phyloP scores from a whole-genome alignment of 2,113 vertebrate species.

The Grus americana region DNA sequence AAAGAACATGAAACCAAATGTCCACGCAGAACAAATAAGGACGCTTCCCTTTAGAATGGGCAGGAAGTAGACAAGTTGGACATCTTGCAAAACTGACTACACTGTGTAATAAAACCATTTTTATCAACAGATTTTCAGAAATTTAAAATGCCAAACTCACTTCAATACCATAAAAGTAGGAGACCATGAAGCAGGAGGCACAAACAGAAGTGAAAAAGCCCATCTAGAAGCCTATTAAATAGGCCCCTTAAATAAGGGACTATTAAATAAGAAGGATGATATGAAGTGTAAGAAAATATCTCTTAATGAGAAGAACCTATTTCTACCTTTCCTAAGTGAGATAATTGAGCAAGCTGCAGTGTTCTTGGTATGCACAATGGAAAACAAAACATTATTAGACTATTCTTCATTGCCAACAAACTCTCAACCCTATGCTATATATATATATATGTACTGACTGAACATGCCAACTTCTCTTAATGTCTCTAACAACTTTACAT shows the following conservation, averaged over 20 bases:
- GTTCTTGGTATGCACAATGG: not conserved
- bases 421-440: not conserved
- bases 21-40: not conserved
- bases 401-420: not conserved
- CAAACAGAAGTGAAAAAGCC: not conserved
- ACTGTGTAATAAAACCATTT: not conserved
- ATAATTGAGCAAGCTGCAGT: not conserved
- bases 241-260: too few relatives aligned
- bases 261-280: not conserved
- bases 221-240: not conserved
- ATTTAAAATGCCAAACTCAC: not conserved
- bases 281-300: not conserved
- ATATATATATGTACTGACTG: not conserved
- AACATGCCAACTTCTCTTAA: not conserved
- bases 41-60: not conserved
- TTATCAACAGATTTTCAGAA: not conserved
- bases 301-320: not conserved
- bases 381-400: not conserved
- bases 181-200: not conserved
- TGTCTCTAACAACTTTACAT: not conserved
- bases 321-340: not conserved
- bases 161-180: not conserved
- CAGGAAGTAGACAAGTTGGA: not conserved
- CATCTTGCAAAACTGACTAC: not conserved
- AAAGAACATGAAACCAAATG: not conserved